A percentile compares a stretch with the other conserved stretches of the same genome.
These are phyloP conservation scores for Heliconius melpomene DNA, from an alignment of 1,140 invertebrate species.

Conservation along the genomic window DNA sequence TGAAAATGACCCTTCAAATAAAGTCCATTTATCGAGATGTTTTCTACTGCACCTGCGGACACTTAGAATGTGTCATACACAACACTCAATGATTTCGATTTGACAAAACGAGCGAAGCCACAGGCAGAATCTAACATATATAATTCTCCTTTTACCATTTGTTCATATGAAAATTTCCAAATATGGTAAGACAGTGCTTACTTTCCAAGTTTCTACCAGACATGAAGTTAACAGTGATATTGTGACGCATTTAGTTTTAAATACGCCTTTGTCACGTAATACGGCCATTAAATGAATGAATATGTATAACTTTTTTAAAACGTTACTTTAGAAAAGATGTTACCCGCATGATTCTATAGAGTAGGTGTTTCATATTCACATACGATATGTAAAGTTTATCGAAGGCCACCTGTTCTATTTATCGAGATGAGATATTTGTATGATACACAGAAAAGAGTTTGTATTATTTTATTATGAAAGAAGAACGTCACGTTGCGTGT, in stretches of 20 bases:
- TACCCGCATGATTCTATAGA: too few species aligned
- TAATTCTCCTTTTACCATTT: background rate
- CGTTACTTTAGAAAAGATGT: too few species aligned
- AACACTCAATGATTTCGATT: too few species aligned
- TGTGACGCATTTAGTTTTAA: conserved; percentile 2
- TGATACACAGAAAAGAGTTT: background rate
- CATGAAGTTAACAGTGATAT: background rate
- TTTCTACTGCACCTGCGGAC: too few species aligned
- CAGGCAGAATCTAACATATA: background rate
- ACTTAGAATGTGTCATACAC: too few species aligned
- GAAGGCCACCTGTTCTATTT: background rate
- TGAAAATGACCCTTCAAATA: too few species aligned
- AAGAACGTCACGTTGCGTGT: background rate
- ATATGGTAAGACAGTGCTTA: background rate
- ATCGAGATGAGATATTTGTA: conserved; percentile 3
- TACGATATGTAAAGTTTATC: background rate
- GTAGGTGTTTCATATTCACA: too few species aligned
- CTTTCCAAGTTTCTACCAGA: conserved; percentile 5
- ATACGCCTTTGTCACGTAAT: conserved; percentile 6
- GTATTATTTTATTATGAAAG: background rate
- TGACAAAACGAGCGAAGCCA: too few species aligned
- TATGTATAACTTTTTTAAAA: background rate
- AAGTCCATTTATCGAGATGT: too few species aligned
- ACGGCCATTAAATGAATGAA: background rate
- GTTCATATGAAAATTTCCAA: background rate